Evolutionary conservation across 2,797 vertebrate species (phyloP).

Genomic region (Poeciliopsis gracilis): DNA sequence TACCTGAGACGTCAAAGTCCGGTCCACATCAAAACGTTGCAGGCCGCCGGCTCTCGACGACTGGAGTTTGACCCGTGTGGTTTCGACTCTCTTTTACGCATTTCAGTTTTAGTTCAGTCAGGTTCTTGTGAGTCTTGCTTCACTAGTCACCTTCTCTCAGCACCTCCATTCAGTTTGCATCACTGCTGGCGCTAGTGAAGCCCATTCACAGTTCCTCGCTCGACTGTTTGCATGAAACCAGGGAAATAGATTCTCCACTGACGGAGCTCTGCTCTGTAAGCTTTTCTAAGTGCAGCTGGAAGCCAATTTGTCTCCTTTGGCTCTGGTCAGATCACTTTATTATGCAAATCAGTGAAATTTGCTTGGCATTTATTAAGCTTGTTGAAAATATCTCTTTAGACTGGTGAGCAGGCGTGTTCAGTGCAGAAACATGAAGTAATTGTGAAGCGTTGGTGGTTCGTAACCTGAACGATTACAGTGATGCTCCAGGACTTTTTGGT

Average conservation of each 20-base stretch:
- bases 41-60: not conserved
- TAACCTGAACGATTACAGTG: slow-evolving; percentile 33
- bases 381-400: slow-evolving; percentile 51
- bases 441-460: slow-evolving; percentile 31
- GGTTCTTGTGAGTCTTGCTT: not conserved
- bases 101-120: not conserved
- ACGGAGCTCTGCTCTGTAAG: slow-evolving; percentile 38
- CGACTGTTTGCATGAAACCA: slow-evolving; percentile 34
- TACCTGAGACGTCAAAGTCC: not conserved
- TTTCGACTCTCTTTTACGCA: not conserved
- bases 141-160: not conserved
- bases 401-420: slow-evolving; percentile 44
- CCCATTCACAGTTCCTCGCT: slow-evolving; percentile 18
- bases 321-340: slow-evolving; percentile 42
- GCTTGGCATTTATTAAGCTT: slow-evolving; percentile 50
- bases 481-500: slow-evolving; percentile 43
- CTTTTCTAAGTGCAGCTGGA: slow-evolving; percentile 46
- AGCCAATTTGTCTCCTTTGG: slow-evolving; percentile 61
- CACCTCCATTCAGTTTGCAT: not conserved
- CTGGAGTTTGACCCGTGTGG: not conserved
- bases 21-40: not conserved
- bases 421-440: slow-evolving; percentile 39
- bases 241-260: slow-evolving; percentile 35
- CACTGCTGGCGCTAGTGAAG: slow-evolving; percentile 8
- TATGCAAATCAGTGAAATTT: slow-evolving; percentile 64